Percentiles rank a stretch among this genome's conserved stretches.
phyloP scores from a whole-genome alignment of 2,888 invertebrate genomes.

The Perdita meconis region DNA sequence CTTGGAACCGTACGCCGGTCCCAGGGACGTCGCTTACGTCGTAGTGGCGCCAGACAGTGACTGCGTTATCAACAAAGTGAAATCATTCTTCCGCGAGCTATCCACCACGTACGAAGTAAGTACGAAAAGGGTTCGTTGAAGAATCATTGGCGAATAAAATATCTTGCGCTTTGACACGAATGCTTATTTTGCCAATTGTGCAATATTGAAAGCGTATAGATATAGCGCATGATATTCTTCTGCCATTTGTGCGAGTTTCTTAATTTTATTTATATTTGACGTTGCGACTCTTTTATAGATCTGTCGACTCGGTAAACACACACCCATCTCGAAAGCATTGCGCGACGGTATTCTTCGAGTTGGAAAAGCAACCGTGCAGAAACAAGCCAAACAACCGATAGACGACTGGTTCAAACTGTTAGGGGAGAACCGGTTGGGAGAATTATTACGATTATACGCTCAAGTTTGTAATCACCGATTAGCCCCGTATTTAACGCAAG shows the following conservation, averaged over 20 bases:
- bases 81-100: conserved; percentile 96
- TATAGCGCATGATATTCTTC: no score
- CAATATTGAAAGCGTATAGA: no score
- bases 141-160: no score
- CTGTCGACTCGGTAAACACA: conserved; percentile 96
- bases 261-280: not conserved
- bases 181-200: no score
- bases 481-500: conserved; percentile 90
- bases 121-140: not conserved
- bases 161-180: no score
- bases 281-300: conserved; percentile 84
- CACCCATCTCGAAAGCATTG: conserved; percentile 93
- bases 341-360: conserved; percentile 95
- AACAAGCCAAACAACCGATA: conserved; percentile 87
- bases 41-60: conserved; percentile 97
- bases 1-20: conserved; percentile 98
- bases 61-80: conserved; percentile 90
- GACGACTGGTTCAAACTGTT: conserved; percentile 96
- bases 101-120: conserved; percentile 94
- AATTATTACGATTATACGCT: conserved; percentile 94
- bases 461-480: conserved; percentile 91
- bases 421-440: conserved; percentile 92
- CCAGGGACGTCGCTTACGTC: conserved; percentile 97
- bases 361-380: conserved; percentile 88
- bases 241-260: not conserved